Conservation (phyloP, 2,888 invertebrate species). For the Aporophyla nigra region DNA sequence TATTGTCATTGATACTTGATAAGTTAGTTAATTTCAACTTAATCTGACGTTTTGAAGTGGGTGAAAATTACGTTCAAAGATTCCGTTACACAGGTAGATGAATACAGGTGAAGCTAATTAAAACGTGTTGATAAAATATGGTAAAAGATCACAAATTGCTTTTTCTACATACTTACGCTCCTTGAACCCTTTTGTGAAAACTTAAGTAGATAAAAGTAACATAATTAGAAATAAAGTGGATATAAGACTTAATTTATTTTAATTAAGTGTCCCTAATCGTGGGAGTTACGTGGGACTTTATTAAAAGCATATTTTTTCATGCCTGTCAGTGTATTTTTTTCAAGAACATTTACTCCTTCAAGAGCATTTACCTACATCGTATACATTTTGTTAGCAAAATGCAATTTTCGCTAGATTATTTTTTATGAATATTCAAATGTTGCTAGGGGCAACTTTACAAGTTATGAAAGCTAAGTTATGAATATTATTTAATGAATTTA, state of each 20-base stretch:
- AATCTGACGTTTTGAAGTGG: too few species aligned
- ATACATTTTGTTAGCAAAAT: conserved; percentile 13
- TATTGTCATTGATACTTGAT: too few species aligned
- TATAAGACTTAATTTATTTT: conserved; percentile 25
- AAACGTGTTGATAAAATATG: background rate
- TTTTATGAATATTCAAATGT: conserved; percentile 36
- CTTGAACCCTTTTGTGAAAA: conserved; percentile 8
- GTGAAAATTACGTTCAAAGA: too few species aligned
- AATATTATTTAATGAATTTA: background rate
- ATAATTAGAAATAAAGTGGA: conserved; percentile 2
- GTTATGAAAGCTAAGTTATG: conserved; percentile 14
- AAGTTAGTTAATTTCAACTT: too few species aligned
- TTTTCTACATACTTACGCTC: background rate
- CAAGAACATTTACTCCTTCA: conserved; percentile 1
- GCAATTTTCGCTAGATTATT: conserved; percentile 30
- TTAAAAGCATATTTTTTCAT: conserved; percentile 46
- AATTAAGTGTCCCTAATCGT: conserved; percentile 43
- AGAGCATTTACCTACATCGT: conserved; percentile 2
- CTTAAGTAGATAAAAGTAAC: background rate
- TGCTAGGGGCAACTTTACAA: conserved; percentile 7
- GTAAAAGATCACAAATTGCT: background rate
- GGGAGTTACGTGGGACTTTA: conserved; percentile 13
- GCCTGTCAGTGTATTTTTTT: conserved; percentile 5
- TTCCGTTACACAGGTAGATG: too few species aligned
- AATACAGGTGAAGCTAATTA: too few species aligned